Evolutionary conservation across 2,113 vertebrate species (phyloP).

Genomic region (Ageneiosus marmoratus): DNA sequence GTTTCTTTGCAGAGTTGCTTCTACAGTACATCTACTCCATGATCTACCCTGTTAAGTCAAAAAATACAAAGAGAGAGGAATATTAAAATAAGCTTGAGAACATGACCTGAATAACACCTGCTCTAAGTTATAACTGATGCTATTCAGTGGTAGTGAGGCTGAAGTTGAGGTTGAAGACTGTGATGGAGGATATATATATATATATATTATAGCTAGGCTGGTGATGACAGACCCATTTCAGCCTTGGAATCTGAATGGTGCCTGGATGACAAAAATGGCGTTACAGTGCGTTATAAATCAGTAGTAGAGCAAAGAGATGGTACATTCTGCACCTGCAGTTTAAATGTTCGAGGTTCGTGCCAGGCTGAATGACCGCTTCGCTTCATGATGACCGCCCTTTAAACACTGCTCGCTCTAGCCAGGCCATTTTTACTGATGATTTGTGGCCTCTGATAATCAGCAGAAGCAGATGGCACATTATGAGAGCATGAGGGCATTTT

Average conservation of each 20-base stretch:
- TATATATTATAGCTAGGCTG: background rate
- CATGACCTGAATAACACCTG: background rate
- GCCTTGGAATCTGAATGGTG: background rate
- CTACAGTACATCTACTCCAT: slow-evolving; percentile 24
- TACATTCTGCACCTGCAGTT: slow-evolving; percentile 10
- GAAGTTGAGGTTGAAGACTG: background rate
- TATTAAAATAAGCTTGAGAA: background rate
- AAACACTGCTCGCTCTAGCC: background rate
- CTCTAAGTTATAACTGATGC: slow-evolving; percentile 4
- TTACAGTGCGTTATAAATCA: slow-evolving; percentile 35
- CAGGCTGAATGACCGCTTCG: background rate
- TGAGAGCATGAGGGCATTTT: background rate
- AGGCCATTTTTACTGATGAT: slow-evolving; percentile 17
- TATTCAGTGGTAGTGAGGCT: background rate
- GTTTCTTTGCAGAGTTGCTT: slow-evolving; percentile 18
- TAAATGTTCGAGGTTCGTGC: slow-evolving; percentile 1
- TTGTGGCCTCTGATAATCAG: slow-evolving; percentile 28
- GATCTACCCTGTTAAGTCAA: slow-evolving; percentile 27
- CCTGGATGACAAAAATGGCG: background rate
- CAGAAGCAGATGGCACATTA: slow-evolving; percentile 31
- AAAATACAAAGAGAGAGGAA: background rate
- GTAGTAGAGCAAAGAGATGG: slow-evolving; percentile 46
- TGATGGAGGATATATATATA: background rate
- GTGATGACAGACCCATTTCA: background rate
- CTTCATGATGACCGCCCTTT: slow-evolving; percentile 2